Evolutionary conservation across 2,797 vertebrate species (phyloP).

Genomic region (Todus mexicanus): DNA sequence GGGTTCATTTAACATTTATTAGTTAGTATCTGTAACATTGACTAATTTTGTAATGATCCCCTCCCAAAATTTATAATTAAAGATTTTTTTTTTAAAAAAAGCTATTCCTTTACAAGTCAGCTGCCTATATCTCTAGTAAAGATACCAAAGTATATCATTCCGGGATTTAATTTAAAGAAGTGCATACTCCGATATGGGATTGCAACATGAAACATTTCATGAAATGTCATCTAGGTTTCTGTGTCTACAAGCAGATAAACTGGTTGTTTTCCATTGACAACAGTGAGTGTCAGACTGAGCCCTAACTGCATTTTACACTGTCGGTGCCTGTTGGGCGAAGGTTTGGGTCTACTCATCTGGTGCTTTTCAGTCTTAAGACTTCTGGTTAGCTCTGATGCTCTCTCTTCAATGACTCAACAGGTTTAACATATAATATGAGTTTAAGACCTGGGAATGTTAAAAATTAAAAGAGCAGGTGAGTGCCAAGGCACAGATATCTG

Average conservation of each 20-base stretch:
- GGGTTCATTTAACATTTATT: constrained; percentile 59
- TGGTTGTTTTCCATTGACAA: neutral
- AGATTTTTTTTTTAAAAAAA: no score
- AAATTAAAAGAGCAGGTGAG: neutral
- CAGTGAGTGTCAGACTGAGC: neutral
- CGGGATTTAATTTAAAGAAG: neutral
- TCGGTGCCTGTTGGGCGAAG: neutral
- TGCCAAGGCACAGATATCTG: neutral
- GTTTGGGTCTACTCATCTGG: neutral
- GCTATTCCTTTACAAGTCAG: neutral
- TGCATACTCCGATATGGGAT: neutral
- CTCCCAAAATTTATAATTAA: constrained; percentile 37
- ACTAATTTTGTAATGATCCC: constrained; percentile 36
- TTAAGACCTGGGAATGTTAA: neutral
- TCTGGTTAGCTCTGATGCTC: neutral
- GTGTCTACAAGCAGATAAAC: neutral
- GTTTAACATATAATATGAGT: neutral
- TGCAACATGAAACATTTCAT: rapidly evolving
- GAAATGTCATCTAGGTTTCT: neutral
- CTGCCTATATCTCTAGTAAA: neutral
- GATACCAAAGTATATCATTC: neutral
- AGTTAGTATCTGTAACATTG: constrained; percentile 3
- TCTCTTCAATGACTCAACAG: neutral
- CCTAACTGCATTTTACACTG: neutral
- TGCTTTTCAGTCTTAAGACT: neutral